These are phyloP conservation scores for Melieria crassipennis DNA, from an alignment of 2,888 invertebrate genomes.

Conservation along the genomic window DNA sequence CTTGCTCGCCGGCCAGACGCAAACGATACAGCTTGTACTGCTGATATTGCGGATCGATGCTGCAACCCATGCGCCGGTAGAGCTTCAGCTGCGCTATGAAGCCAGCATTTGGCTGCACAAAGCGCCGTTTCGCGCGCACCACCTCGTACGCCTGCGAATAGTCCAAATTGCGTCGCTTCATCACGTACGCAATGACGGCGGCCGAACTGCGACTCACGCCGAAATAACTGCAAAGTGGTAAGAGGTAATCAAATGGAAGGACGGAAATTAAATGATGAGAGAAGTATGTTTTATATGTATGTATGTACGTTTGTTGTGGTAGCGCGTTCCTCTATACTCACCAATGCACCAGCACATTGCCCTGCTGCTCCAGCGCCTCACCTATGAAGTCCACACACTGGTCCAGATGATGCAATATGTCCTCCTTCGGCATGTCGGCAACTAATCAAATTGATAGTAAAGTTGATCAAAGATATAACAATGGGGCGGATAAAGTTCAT, in stretches of 20 bases:
- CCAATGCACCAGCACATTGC: constrained; percentile 88
- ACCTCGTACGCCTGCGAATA: constrained; percentile 77
- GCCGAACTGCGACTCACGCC: constrained; percentile 92
- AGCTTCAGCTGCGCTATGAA: constrained; percentile 82
- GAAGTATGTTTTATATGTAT: constrained; percentile 12
- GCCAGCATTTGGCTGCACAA: constrained; percentile 82
- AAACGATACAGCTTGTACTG: constrained; percentile 80
- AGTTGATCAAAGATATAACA: constrained; percentile 35
- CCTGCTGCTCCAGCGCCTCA: constrained; percentile 71
- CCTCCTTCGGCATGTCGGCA: constrained; percentile 86
- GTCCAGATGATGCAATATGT: constrained; percentile 82
- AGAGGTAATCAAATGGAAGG: not conserved
- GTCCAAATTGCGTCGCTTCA: constrained; percentile 83
- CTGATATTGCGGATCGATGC: constrained; percentile 75
- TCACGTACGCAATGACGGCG: constrained; percentile 85
- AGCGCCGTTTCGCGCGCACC: constrained; percentile 77
- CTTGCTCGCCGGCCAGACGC: constrained; percentile 81
- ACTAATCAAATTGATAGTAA: constrained; percentile 66
- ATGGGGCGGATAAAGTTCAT: not conserved
- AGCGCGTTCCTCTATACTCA: constrained; percentile 59
- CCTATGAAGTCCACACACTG: constrained; percentile 82
- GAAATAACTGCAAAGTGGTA: constrained; percentile 73
- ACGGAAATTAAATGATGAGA: not conserved
- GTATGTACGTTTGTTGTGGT: not conserved
- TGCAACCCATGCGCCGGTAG: constrained; percentile 81